These are phyloP conservation scores for Lepeophtheirus nordmannii DNA, from an alignment of 2,888 invertebrate genomes.

Conservation along the genomic window DNA sequence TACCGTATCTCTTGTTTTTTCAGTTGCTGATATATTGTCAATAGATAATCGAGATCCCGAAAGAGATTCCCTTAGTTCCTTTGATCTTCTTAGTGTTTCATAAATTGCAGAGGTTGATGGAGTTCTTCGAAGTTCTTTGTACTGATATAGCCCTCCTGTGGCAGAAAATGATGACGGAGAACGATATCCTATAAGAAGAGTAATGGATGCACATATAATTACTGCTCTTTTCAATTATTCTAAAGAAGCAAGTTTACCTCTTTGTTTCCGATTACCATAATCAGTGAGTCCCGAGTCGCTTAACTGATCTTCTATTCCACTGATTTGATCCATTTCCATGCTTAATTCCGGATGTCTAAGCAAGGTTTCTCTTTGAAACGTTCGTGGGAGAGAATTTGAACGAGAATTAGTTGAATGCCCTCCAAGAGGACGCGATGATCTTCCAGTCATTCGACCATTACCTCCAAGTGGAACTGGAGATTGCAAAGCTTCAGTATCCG, in stretches of 20 bases:
- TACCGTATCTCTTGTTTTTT: slow-evolving; percentile 14
- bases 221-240: neutral
- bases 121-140: slow-evolving; percentile 53
- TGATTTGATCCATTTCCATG: slow-evolving; percentile 20
- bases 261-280: slow-evolving; percentile 14
- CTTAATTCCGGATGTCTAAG: slow-evolving; percentile 19
- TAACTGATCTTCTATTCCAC: neutral
- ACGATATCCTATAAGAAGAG: slow-evolving; percentile 25
- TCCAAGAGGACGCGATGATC: slow-evolving; percentile 22
- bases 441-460: slow-evolving; percentile 35
- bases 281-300: slow-evolving; percentile 5
- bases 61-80: slow-evolving; percentile 19
- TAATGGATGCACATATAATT: no score
- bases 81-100: slow-evolving; percentile 37
- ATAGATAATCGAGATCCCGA: slow-evolving; percentile 18
- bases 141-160: slow-evolving; percentile 33
- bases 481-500: slow-evolving; percentile 66
- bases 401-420: slow-evolving; percentile 30
- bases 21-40: slow-evolving; percentile 10
- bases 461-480: slow-evolving; percentile 26
- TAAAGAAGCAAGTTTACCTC: neutral
- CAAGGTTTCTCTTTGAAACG: slow-evolving; percentile 16
- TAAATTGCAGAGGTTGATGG: slow-evolving; percentile 76
- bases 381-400: slow-evolving; percentile 35
- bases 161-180: slow-evolving; percentile 27